Conservation (phyloP, 2,113 vertebrate genomes). For the Thamnaconus septentrionalis region DNA sequence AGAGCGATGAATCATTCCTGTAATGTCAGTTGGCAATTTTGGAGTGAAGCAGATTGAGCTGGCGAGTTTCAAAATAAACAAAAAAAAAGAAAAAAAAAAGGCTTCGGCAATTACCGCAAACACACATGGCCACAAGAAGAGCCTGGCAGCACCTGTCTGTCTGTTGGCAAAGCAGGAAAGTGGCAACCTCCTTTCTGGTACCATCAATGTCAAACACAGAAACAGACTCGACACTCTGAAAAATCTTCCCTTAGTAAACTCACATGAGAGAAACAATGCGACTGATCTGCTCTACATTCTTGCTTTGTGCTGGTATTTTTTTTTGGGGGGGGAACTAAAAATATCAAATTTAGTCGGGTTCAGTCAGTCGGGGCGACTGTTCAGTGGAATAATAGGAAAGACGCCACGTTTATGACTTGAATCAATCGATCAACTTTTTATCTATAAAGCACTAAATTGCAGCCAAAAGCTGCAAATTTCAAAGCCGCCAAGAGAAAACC, state of each 20-base stretch:
- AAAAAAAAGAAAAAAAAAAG: constrained; percentile 7
- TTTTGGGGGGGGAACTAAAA: neutral
- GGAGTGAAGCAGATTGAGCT: constrained; percentile 49
- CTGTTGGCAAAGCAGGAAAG: constrained; percentile 44
- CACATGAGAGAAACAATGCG: neutral
- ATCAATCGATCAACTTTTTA: too few species aligned
- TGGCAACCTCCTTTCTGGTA: constrained; percentile 49
- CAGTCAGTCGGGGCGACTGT: too few species aligned
- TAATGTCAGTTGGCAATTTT: constrained; percentile 56
- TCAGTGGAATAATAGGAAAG: too few species aligned
- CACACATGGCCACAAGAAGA: constrained; percentile 51
- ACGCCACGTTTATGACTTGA: too few species aligned
- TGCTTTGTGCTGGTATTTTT: neutral
- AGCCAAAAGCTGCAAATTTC: too few species aligned
- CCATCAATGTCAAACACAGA: constrained; percentile 52
- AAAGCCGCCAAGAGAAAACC: too few species aligned
- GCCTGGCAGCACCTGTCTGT: constrained; percentile 39
- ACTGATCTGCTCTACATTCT: neutral
- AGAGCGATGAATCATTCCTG: constrained; percentile 54
- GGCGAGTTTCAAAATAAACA: constrained; percentile 37
- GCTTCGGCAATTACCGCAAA: constrained; percentile 52
- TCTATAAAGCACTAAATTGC: too few species aligned
- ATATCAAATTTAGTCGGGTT: neutral
- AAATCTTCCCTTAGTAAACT: constrained; percentile 7
- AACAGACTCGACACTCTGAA: neutral